These are phyloP conservation scores for Crossocerus cetratus DNA, from an alignment of 2,888 invertebrate genomes.

Conservation along the genomic window DNA sequence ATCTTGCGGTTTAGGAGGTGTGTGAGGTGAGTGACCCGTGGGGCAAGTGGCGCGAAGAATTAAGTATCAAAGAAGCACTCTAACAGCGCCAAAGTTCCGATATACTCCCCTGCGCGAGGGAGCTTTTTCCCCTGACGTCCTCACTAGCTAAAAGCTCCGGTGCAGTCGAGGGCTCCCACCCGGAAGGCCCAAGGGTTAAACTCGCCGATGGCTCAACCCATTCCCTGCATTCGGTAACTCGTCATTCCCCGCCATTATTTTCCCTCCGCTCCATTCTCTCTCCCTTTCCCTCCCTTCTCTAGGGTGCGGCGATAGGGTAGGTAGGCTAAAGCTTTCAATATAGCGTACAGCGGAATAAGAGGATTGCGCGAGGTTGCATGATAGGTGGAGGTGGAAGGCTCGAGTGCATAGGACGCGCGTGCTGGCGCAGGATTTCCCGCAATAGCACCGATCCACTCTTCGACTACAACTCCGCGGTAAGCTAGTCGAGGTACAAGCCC, in stretches of 20 bases:
- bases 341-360: conserved; percentile 19
- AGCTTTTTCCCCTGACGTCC: no score
- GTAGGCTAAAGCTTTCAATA: conserved; percentile 22
- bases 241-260: background rate
- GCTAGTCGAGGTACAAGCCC: background rate
- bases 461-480: background rate
- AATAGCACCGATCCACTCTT: conserved; percentile 10
- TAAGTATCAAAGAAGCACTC: no score
- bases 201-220: background rate
- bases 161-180: background rate
- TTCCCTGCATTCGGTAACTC: background rate
- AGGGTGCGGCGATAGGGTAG: background rate
- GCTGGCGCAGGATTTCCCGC: conserved; percentile 15
- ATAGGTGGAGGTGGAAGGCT: no score
- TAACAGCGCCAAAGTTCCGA: no score
- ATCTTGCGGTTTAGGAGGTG: no score
- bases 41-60: no score
- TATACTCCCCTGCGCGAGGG: no score
- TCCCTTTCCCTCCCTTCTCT: background rate
- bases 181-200: conserved; percentile 1
- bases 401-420: conserved; percentile 3
- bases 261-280: background rate
- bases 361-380: conserved; percentile 20
- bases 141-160: no score
- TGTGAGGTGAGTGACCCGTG: no score